Conservation (phyloP, 2,113 vertebrate genomes). For the Otis tarda region DNA sequence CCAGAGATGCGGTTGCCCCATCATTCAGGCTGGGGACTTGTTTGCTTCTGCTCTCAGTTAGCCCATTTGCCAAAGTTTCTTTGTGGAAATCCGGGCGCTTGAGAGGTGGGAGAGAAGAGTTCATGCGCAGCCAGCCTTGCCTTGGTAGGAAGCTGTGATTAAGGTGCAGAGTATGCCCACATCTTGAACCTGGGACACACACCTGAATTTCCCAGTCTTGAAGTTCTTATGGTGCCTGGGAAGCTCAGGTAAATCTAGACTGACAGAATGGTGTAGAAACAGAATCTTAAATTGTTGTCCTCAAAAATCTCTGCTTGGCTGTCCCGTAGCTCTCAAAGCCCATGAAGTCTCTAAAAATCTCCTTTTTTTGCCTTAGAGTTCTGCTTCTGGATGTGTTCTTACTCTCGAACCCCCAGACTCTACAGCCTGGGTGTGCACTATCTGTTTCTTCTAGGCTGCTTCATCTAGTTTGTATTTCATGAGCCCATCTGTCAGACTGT, state of each 20-base stretch:
- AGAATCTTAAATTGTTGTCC: neutral
- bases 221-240: neutral
- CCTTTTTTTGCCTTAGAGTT: neutral
- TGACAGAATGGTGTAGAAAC: neutral
- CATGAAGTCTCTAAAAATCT: neutral
- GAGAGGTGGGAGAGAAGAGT: neutral
- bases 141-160: neutral
- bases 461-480: neutral
- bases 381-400: neutral
- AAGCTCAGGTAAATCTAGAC: neutral
- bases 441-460: neutral
- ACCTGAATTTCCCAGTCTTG: neutral
- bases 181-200: neutral
- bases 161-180: neutral
- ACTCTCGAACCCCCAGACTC: neutral
- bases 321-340: neutral
- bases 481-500: neutral
- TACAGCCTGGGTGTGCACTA: accelerated
- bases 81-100: neutral
- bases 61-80: neutral
- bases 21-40: neutral
- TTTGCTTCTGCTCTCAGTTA: neutral
- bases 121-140: neutral
- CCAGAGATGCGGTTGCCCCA: neutral
- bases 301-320: neutral